These are phyloP conservation scores for Eptatretus burgeri DNA, from an alignment of 2,113 vertebrate genomes.

Conservation along the genomic window DNA sequence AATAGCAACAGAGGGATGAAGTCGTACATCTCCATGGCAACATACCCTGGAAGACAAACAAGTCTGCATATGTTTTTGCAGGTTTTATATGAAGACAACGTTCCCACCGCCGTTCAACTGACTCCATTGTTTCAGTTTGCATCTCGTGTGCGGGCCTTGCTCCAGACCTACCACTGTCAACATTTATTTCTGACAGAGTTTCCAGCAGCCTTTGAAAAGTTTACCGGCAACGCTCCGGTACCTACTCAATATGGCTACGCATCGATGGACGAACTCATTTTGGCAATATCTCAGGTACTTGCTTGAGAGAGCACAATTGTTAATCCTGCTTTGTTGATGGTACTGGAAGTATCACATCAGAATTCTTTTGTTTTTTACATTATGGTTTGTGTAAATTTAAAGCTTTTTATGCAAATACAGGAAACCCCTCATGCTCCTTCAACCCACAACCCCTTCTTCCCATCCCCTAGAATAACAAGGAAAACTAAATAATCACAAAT, in stretches of 20 bases:
- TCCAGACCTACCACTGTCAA: conserved; percentile 90
- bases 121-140: conserved; percentile 69
- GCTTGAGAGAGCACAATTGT: background rate
- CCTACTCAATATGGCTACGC: conserved; percentile 39
- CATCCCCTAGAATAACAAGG: no score
- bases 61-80: background rate
- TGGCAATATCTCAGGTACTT: conserved; percentile 54
- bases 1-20: background rate
- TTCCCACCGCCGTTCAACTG: conserved; percentile 28
- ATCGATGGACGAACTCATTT: conserved; percentile 48
- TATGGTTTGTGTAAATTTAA: background rate
- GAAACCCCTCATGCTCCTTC: no score
- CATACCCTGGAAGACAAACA: background rate
- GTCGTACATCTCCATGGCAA: background rate
- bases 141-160: conserved; percentile 42
- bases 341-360: background rate
- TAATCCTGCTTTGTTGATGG: background rate
- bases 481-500: no score
- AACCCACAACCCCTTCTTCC: no score
- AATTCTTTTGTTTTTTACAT: background rate
- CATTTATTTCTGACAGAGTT: conserved; percentile 90
- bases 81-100: background rate
- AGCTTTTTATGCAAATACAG: background rate
- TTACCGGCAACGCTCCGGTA: conserved; percentile 36
- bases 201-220: conserved; percentile 44